Base-by-base conservation (phyloP, 1,140 invertebrate species). In the Penaeus japonicus region DNA sequence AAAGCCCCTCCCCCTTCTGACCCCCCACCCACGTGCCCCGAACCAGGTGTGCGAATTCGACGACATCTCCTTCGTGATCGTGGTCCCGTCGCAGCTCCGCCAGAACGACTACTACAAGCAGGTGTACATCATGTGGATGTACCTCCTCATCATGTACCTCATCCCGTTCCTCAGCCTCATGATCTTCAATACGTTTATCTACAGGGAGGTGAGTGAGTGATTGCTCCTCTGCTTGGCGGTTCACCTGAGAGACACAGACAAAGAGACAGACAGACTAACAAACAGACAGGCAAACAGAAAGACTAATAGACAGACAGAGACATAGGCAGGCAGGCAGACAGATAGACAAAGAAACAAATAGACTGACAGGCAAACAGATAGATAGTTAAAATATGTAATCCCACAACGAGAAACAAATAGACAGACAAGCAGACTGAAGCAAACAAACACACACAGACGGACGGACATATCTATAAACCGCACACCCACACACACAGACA, bases 121-220 rank as follows among this genome's bases (percentile, higher is more conserved):
- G 35, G 94, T 98, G 12, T 99, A 98, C 92, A 97, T 98, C 89
- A 96, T 97, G 91, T 98, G 97, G 96, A 94, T 97, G 92, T 98
- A 99, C 92, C 94, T 99, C 82, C 94, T 98, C 78, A 95, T 98
- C 88, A 97, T 98, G 94, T 98, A 98, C 92, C 95, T 97, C 85
- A 94, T 98, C 85, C 98, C 98, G 17, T 97, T 99, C 92, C 93
- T 95, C 32, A 94, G 95, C 75, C 93, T 99, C 70, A 96, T 97
- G 32, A 95, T 97, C 57, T 95, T 99, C 89, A 99, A 99, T 93
- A 94, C 95, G 70, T 95, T 96, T 91, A 98, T 99, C 91, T 98
- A 98, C 92, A 93, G 94, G 90, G 94, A 95, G 93, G 95, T 96
- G 59, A 47, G 86, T 82, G n/a, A n/a, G n/a, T n/a, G n/a, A n/a